These are phyloP conservation scores for Oscheius sp. DNA, from an alignment of 1,140 invertebrate genomes.

Conservation along the genomic window DNA sequence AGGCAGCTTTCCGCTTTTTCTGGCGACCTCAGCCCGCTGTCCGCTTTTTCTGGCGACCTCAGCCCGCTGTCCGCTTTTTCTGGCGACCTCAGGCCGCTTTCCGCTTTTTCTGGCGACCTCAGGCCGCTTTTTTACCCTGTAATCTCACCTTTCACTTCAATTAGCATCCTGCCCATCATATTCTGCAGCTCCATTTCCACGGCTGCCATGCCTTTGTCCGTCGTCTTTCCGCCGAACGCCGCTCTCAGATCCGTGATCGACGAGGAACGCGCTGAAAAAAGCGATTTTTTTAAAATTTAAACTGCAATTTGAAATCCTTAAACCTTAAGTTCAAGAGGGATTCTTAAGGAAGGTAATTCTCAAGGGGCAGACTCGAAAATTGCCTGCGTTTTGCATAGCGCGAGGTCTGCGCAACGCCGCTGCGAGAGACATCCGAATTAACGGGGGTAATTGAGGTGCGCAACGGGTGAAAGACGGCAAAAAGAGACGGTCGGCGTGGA, in stretches of 20 bases:
- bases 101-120: too few relatives aligned
- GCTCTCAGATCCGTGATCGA: constrained; percentile 25
- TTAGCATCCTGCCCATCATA: constrained; percentile 32
- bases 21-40: too few relatives aligned
- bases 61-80: too few relatives aligned
- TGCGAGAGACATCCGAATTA: neutral
- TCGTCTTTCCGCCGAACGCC: constrained; percentile 16
- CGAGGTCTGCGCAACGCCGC: neutral
- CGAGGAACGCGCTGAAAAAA: constrained; percentile 28
- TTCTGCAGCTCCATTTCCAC: constrained; percentile 38
- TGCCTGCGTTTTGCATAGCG: neutral
- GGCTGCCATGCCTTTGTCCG: constrained; percentile 13
- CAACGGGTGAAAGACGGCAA: too few relatives aligned
- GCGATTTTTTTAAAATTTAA: neutral
- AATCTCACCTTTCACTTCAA: constrained; percentile 40
- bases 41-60: too few relatives aligned
- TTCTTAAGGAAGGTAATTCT: neutral
- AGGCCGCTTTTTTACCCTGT: too few relatives aligned
- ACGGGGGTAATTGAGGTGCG: constrained; percentile 8
- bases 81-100: too few relatives aligned
- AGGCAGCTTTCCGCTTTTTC: too few relatives aligned
- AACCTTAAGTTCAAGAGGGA: neutral
- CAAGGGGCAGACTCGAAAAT: neutral
- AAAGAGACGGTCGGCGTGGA: too few relatives aligned
- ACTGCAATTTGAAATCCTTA: neutral